Evolutionary conservation across 2,797 vertebrate species (phyloP).

Genomic region (Notoglanidium macrostoma): DNA sequence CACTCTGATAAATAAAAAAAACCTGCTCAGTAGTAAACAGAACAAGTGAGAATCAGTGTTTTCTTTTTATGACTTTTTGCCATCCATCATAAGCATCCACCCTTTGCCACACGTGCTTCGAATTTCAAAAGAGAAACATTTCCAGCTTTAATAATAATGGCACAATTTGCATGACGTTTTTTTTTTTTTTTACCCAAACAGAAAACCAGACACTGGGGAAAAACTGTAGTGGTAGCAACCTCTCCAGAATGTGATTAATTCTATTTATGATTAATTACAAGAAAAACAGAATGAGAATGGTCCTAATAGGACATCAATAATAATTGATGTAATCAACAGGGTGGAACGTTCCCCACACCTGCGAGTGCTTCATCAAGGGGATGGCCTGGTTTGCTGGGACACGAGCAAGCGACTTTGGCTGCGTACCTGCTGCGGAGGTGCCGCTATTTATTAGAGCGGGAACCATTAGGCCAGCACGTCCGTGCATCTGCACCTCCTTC

Average conservation of each 20-base stretch:
- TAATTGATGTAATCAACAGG: constrained; percentile 68
- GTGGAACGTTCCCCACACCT: constrained; percentile 70
- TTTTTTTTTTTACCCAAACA: not conserved
- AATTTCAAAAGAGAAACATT: constrained; percentile 1
- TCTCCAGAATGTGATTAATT: constrained; percentile 22
- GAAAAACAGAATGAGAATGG: constrained; percentile 56
- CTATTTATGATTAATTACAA: constrained; percentile 56
- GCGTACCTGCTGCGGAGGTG: constrained; percentile 61
- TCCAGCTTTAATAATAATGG: constrained; percentile 14
- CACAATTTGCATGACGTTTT: not conserved
- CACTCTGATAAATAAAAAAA: not conserved
- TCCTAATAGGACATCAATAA: constrained; percentile 70
- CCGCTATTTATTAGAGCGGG: constrained; percentile 69
- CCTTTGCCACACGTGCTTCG: not conserved
- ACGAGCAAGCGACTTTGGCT: constrained; percentile 52
- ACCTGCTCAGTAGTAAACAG: not conserved
- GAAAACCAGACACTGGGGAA: not conserved
- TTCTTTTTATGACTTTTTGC: constrained; percentile 15
- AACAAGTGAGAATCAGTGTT: not conserved
- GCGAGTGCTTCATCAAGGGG: constrained; percentile 73
- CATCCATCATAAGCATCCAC: not conserved
- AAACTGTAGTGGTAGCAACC: constrained; percentile 13
- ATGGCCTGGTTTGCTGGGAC: constrained; percentile 68
- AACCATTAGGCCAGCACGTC: constrained; percentile 45
- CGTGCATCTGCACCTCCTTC: constrained; percentile 39